These are phyloP conservation scores for Paracanthobrama guichenoti DNA, from an alignment of 2,113 vertebrate genomes.

Conservation along the genomic window DNA sequence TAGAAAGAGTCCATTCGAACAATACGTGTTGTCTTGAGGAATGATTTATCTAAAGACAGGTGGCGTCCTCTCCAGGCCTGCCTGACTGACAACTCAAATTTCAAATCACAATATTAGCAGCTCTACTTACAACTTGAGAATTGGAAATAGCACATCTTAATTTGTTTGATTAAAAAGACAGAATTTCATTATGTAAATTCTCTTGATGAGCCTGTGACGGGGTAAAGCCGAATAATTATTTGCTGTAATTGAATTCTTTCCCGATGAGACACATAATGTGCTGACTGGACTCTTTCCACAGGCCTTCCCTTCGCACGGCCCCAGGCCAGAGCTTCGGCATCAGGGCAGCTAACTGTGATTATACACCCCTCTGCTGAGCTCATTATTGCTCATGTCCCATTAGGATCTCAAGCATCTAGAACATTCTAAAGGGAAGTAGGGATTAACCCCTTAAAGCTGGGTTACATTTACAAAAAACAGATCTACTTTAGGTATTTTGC, in stretches of 20 bases:
- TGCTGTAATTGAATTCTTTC: conserved; percentile 55
- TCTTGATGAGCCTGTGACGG: conserved; percentile 47
- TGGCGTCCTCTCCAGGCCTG: too few species aligned
- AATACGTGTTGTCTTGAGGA: conserved; percentile 25
- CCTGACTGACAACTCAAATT: conserved; percentile 1
- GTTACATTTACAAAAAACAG: conserved; percentile 10
- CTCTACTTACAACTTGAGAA: conserved; percentile 6
- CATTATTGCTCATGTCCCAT: conserved; percentile 36
- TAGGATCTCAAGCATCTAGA: conserved; percentile 46
- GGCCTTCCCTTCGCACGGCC: conserved; percentile 66
- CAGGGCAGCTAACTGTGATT: conserved; percentile 52
- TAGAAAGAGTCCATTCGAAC: conserved; percentile 48
- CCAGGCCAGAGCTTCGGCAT: conserved; percentile 68
- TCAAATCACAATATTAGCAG: neutral
- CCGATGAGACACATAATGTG: conserved; percentile 59
- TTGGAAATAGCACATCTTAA: conserved; percentile 38
- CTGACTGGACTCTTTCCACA: conserved; percentile 69
- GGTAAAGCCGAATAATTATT: conserved; percentile 56
- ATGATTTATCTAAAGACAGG: conserved; percentile 4
- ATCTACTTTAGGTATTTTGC: conserved; percentile 1
- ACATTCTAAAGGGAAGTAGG: conserved; percentile 34
- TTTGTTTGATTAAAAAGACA: conserved; percentile 56
- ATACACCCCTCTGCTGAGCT: conserved; percentile 7
- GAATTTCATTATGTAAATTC: conserved; percentile 57
- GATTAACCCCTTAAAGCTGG: conserved; percentile 35